Conservation (phyloP, 1,140 invertebrate genomes). For the Zelostemma sp. region DNA sequence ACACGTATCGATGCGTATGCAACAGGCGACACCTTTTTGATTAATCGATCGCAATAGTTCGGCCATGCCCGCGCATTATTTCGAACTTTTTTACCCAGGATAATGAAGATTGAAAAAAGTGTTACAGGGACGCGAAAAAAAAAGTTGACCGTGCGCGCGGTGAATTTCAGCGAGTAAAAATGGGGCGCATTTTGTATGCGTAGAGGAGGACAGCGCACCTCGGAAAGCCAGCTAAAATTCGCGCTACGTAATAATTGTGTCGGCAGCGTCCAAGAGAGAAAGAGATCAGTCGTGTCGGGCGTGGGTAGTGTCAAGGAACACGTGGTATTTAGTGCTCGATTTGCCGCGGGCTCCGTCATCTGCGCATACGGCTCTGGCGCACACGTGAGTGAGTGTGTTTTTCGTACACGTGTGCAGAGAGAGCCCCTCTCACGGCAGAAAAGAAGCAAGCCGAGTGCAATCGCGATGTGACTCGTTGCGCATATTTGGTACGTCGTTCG, state of each 20-base stretch:
- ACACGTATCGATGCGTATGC: slow-evolving; percentile 50
- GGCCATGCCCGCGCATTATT: neutral
- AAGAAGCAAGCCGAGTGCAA: slow-evolving; percentile 3
- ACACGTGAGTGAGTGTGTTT: slow-evolving; percentile 48
- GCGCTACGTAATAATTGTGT: slow-evolving; percentile 65
- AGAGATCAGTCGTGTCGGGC: slow-evolving; percentile 65
- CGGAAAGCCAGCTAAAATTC: slow-evolving; percentile 55
- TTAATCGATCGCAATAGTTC: slow-evolving; percentile 63
- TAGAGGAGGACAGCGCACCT: slow-evolving; percentile 56
- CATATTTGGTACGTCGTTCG: neutral
- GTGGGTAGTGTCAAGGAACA: slow-evolving; percentile 26
- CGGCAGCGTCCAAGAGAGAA: slow-evolving; percentile 69
- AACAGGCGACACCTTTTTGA: slow-evolving; percentile 64
- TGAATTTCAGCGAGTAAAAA: slow-evolving; percentile 4
- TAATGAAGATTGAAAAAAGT: too few species aligned
- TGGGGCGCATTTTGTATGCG: slow-evolving; percentile 29
- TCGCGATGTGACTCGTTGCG: neutral
- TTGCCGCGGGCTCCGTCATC: slow-evolving; percentile 7
- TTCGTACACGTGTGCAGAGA: slow-evolving; percentile 12
- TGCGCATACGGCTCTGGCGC: slow-evolving; percentile 51
- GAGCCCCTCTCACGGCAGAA: neutral
- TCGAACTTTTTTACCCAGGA: neutral
- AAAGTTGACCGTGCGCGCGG: neutral
- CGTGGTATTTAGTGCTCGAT: slow-evolving; percentile 17
- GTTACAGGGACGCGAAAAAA: slow-evolving; percentile 31